Evolutionary conservation across 2,113 vertebrate genomes (phyloP).

Genomic region (Carassius carassius): DNA sequence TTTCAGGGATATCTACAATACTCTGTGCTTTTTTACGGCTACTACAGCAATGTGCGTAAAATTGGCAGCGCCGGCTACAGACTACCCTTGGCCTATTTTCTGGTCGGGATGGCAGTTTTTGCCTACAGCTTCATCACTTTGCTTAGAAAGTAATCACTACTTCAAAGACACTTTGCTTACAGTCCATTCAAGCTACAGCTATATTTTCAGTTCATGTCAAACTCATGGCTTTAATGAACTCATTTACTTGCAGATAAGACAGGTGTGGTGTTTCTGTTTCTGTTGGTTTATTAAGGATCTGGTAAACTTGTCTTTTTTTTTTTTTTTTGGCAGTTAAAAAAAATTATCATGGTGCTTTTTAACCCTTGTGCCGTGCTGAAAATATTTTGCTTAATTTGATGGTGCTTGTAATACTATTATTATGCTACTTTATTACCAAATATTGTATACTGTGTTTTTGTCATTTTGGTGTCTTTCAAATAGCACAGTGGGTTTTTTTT

Average conservation of each 20-base stretch:
- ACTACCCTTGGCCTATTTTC: slow-evolving; percentile 93
- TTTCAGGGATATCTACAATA: slow-evolving; percentile 96
- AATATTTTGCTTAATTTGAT: too few species aligned
- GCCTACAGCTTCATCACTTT: slow-evolving; percentile 98
- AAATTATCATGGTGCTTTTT: too few species aligned
- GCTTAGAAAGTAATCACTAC: slow-evolving; percentile 86
- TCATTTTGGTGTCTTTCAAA: too few species aligned
- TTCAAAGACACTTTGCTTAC: neutral
- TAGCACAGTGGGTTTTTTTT: too few species aligned
- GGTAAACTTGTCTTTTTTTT: neutral
- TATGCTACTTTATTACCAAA: too few species aligned
- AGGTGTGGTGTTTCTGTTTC: neutral
- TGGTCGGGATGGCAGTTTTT: slow-evolving; percentile 97
- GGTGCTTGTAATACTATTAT: too few species aligned
- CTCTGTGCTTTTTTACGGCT: slow-evolving; percentile 95
- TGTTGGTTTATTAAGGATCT: neutral
- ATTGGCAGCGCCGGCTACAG: slow-evolving; percentile 92
- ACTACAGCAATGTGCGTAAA: slow-evolving; percentile 88
- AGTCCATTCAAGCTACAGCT: neutral
- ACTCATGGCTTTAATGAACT: neutral
- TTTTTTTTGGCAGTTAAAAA: too few species aligned
- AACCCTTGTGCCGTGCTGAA: too few species aligned
- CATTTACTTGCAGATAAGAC: too few species aligned
- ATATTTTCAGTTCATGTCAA: neutral
- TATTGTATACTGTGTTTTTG: too few species aligned